Evolutionary conservation across 2,113 vertebrate genomes (phyloP).

Genomic region (Edolisoma coerulescens): DNA sequence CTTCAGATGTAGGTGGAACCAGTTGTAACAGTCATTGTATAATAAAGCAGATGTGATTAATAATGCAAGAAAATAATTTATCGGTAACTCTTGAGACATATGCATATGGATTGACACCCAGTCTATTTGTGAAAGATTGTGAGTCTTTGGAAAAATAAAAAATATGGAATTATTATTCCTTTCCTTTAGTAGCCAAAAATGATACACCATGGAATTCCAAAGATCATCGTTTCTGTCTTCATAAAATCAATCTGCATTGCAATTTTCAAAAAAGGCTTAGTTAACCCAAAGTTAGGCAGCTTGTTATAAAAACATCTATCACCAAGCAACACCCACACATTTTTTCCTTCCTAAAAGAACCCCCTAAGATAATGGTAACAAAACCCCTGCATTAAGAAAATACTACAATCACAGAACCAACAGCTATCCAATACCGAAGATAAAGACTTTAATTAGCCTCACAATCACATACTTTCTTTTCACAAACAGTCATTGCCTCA

Average conservation of each 20-base stretch:
- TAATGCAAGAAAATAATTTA: constrained; percentile 54
- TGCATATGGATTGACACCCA: neutral
- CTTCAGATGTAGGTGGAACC: constrained; percentile 44
- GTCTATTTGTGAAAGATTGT: neutral
- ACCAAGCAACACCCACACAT: neutral
- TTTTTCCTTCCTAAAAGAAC: neutral
- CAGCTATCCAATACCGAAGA: neutral
- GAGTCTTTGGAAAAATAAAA: neutral
- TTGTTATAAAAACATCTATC: neutral
- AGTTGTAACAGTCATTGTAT: constrained; percentile 21
- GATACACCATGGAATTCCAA: neutral
- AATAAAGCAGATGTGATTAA: constrained; percentile 27
- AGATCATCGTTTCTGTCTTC: neutral
- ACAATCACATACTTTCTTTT: neutral
- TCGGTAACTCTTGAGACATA: constrained; percentile 17
- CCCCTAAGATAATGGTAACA: neutral
- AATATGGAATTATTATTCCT: neutral
- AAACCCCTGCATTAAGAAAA: neutral
- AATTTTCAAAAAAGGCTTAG: neutral
- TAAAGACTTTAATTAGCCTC: neutral
- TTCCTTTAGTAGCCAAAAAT: neutral
- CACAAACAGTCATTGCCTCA: neutral
- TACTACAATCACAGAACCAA: neutral
- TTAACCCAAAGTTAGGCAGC: neutral
- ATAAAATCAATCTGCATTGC: neutral